These are phyloP conservation scores for Orchesellides sinensis DNA, from an alignment of 2,888 invertebrate species.

Conservation along the genomic window DNA sequence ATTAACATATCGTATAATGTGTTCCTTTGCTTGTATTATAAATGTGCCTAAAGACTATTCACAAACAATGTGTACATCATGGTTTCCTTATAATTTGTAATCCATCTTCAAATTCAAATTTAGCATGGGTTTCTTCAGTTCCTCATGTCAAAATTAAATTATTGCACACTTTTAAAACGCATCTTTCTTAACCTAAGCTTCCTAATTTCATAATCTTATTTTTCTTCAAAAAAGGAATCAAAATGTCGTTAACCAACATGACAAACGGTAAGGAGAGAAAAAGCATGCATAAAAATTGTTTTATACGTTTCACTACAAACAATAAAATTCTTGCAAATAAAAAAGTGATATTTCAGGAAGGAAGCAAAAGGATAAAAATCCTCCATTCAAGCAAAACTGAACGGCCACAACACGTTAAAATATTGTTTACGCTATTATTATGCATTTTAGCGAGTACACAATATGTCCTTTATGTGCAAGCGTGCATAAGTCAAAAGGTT, in stretches of 20 bases:
- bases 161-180: too few species aligned
- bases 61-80: neutral
- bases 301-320: neutral
- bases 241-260: neutral
- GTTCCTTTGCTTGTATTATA: too few species aligned
- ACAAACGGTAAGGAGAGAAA: too few species aligned
- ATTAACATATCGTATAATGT: too few species aligned
- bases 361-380: neutral
- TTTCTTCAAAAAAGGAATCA: neutral
- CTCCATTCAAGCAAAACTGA: neutral
- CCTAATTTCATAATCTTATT: neutral
- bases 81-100: too few species aligned
- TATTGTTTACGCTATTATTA: neutral
- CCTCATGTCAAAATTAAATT: neutral
- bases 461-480: neutral
- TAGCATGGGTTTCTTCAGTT: too few species aligned
- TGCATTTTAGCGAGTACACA: neutral
- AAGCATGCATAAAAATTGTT: too few species aligned
- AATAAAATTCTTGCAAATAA: neutral
- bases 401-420: too few species aligned
- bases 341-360: neutral
- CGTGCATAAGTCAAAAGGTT: conserved; percentile 14
- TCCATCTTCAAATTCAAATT: neutral
- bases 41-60: neutral
- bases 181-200: neutral